Percentiles rank a stretch among this genome's conserved stretches.
phyloP scores from a whole-genome alignment of 2,113 vertebrate species.

The Ceratotherium simum region DNA sequence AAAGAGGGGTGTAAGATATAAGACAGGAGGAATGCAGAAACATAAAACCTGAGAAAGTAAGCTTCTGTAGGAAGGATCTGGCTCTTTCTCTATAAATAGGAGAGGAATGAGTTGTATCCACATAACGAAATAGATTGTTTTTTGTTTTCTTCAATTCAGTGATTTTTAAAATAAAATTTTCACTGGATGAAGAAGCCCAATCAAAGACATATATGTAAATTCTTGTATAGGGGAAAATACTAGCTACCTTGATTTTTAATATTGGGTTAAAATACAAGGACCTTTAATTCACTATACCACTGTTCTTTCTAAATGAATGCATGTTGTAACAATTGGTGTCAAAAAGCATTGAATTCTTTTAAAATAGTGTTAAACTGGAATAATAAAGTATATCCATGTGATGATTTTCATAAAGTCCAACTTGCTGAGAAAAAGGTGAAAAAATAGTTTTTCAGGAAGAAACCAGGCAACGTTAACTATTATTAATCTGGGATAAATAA shows the following conservation, averaged over 20 bases:
- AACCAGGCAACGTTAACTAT: conserved; percentile 66
- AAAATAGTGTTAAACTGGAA: conserved; percentile 19
- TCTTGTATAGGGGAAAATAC: background rate
- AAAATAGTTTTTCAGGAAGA: conserved; percentile 62
- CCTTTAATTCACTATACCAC: background rate
- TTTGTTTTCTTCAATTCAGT: conserved; percentile 21
- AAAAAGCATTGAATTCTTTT: background rate
- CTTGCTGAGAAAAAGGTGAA: conserved; percentile 30
- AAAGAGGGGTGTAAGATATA: background rate
- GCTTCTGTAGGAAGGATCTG: background rate
- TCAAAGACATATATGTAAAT: conserved; percentile 35
- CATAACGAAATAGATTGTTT: background rate
- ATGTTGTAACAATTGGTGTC: background rate
- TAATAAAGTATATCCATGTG: background rate
- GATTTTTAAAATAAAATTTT: conserved; percentile 31
- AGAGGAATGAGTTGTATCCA: background rate
- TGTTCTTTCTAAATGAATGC: conserved; percentile 25
- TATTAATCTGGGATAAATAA: conserved; percentile 77
- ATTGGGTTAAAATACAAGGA: conserved; percentile 26
- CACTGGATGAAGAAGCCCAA: background rate
- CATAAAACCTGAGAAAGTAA: conserved; percentile 2
- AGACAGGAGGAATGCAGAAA: background rate
- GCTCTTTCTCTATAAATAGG: background rate
- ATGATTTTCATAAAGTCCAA: background rate
- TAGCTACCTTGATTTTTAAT: conserved; percentile 31